Percentiles rank a stretch among this genome's conserved stretches.
phyloP scores from a whole-genome alignment of 2,888 invertebrate genomes.

The Drosophila pegasa region DNA sequence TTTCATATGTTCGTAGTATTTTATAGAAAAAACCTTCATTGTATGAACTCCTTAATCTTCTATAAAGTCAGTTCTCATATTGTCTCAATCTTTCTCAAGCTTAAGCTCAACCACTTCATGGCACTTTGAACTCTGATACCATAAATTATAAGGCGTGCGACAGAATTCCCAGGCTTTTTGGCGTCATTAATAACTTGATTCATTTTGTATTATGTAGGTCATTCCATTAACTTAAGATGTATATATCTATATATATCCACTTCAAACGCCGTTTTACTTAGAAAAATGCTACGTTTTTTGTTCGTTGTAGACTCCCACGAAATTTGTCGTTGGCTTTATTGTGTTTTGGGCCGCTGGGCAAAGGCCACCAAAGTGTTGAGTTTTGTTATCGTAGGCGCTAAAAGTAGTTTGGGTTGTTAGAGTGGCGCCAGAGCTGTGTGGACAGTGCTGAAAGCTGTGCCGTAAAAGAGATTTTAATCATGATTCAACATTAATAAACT shows the following conservation, averaged over 20 bases:
- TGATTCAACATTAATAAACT: constrained; percentile 26
- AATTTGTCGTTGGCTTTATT: constrained; percentile 17
- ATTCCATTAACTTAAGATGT: constrained; percentile 19
- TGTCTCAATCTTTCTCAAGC: background rate
- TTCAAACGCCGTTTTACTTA: constrained; percentile 12
- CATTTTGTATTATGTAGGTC: constrained; percentile 22
- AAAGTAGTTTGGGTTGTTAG: constrained; percentile 15
- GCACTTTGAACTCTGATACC: constrained; percentile 2
- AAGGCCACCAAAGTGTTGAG: constrained; percentile 36
- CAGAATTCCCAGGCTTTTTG: constrained; percentile 14
- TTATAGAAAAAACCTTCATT: background rate
- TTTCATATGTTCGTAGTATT: background rate
- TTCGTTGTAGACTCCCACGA: constrained; percentile 17
- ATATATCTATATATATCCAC: constrained; percentile 1
- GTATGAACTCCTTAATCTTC: background rate
- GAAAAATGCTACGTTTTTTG: constrained; percentile 28
- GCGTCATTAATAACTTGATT: constrained; percentile 13
- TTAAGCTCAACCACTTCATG: background rate
- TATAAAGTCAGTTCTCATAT: background rate
- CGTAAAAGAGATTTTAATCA: constrained; percentile 19
- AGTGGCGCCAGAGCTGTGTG: constrained; percentile 5
- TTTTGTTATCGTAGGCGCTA: constrained; percentile 44
- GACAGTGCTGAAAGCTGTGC: constrained; percentile 28
- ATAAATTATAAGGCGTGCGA: constrained; percentile 4
- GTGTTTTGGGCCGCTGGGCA: constrained; percentile 22